Evolutionary conservation across 1,140 invertebrate species (phyloP).

Genomic region (Rhagoletis zephyria): DNA sequence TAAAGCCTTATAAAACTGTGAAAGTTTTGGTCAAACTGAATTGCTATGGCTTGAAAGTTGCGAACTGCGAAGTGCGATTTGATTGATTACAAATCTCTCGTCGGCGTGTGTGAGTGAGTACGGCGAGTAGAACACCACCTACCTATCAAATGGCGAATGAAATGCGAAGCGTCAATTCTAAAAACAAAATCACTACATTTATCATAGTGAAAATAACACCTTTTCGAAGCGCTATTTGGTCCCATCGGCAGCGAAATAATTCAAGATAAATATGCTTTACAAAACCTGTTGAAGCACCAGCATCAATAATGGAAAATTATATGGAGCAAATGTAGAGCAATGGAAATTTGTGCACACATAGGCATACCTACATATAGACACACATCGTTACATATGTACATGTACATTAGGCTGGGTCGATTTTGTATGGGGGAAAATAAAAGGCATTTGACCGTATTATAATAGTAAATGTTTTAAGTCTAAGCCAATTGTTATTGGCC

Average conservation of each 20-base stretch:
- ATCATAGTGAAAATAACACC: conserved; percentile 22
- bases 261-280: neutral
- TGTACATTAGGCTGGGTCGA: no score
- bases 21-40: conserved; percentile 33
- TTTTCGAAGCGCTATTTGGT: neutral
- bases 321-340: conserved; percentile 21
- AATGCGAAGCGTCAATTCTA: conserved; percentile 29
- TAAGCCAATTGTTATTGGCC: no score
- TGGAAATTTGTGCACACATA: neutral
- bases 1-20: conserved; percentile 43
- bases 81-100: conserved; percentile 8
- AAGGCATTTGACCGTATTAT: no score
- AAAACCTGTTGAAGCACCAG: conserved; percentile 40
- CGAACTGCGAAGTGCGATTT: neutral
- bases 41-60: conserved; percentile 33
- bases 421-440: no score
- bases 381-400: no score
- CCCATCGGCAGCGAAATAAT: neutral
- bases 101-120: neutral
- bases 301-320: conserved; percentile 19
- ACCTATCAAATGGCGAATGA: conserved; percentile 11
- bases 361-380: no score
- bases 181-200: conserved; percentile 31
- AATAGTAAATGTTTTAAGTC: no score
- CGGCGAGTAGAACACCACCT: conserved; percentile 10